Percentiles rank a stretch among this genome's conserved stretches.
Evolutionary conservation across 2,113 vertebrate genomes (phyloP).

Genomic region (Eleginops maclovinus): DNA sequence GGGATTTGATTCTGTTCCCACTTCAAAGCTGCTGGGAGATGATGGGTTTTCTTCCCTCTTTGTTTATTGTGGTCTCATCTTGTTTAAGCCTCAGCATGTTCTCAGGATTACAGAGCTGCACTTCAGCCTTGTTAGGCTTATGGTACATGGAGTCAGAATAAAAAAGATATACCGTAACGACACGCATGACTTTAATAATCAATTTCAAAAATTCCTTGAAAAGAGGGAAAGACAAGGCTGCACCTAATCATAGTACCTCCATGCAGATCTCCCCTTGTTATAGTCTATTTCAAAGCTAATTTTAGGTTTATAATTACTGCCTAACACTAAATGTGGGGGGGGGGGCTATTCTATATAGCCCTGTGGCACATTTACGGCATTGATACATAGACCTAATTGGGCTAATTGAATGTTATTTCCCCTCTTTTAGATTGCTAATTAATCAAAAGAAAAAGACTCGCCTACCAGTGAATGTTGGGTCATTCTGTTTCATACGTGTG

Average conservation of each 20-base stretch:
- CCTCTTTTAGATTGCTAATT: neutral
- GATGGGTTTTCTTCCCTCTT: constrained; percentile 37
- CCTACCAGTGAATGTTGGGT: neutral
- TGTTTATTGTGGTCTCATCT: constrained; percentile 62
- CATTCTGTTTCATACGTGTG: too few relatives aligned
- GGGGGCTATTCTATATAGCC: neutral
- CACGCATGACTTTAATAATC: too few relatives aligned
- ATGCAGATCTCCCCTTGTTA: neutral
- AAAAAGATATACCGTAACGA: neutral
- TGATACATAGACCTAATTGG: neutral
- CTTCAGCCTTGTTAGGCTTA: constrained; percentile 33
- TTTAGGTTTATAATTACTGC: neutral
- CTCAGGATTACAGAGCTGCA: constrained; percentile 51
- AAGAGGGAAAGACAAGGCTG: neutral
- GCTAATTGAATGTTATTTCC: constrained; percentile 12
- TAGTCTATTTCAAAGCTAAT: neutral
- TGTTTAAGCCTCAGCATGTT: constrained; percentile 62
- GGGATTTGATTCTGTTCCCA: constrained; percentile 67
- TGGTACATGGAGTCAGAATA: constrained; percentile 20
- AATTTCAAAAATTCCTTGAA: neutral
- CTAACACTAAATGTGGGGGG: neutral
- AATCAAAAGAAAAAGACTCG: constrained; percentile 14
- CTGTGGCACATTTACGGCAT: neutral
- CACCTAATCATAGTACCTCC: neutral
- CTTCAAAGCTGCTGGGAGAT: constrained; percentile 65